Evolutionary conservation across 2,113 vertebrate genomes (phyloP), one percentile per base, ranked within the genome.

Genomic region (Baryphthengus martii): DNA sequence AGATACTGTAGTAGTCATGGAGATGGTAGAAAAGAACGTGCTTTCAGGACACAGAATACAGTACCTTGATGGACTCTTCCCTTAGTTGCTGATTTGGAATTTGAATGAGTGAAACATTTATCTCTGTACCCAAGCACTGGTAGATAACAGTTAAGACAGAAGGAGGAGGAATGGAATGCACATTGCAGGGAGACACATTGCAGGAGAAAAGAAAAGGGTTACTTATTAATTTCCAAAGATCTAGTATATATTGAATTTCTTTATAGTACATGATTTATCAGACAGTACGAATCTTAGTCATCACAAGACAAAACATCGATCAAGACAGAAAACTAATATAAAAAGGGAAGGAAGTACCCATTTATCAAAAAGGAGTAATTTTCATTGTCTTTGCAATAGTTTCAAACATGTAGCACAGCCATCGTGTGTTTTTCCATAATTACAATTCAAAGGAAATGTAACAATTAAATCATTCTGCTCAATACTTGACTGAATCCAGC

Each of bases 91-190:
- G 98, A 97, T 98, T 99, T 99, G 98, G 97, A 98, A 98, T 99
- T 97, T 97, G 99, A 98, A 97, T 99, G 99, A 98, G 98, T 99
- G 98, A 99, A 99, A 97, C 99, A 98, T 97, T 99, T 99, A 99
- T 99, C 98, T 98, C 98, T 99, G 99, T 99, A 98, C 97, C 98
- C 99, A 98, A 99, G 98, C 96, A 99, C 99, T 99, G 98, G 98
- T 23, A 98, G 97, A 97, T 97, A 97, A 98, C 97, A 98, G 97
- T 98, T 97, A 97, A 97, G 97, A 97, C 97, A 97, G 97, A 97
- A 98, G 98, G 85, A 98, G 98, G 95, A 98, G 96, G 96, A 98
- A 98, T 97, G 97, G 97, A 98, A 97, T 96, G 96, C 86, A 96
- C 84, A 97, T 82, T 97, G 97, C 95, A 97, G 97, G 92, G 59